phyloP scores from a whole-genome alignment of 2,888 invertebrate genomes.

The Apodemia mormo region DNA sequence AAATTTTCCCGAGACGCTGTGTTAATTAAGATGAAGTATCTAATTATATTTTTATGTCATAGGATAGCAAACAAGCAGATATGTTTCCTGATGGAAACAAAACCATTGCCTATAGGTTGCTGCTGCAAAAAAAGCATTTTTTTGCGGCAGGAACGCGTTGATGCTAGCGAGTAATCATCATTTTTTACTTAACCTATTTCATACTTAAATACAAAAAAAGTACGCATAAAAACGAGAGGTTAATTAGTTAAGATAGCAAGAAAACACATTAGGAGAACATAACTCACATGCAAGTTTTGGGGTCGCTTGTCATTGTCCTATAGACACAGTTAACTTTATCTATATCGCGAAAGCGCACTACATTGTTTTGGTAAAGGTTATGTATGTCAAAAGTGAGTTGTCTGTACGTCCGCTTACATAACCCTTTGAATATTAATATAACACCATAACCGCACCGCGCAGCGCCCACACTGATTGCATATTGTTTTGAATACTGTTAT shows the following conservation, averaged over 20 bases:
- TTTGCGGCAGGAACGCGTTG: too few species aligned
- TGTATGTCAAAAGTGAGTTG: constrained; percentile 33
- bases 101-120: too few species aligned
- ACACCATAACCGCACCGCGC: constrained; percentile 30
- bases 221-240: not conserved
- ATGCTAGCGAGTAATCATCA: too few species aligned
- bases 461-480: constrained; percentile 36
- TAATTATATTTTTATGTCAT: too few species aligned
- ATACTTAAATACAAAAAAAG: too few species aligned
- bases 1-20: too few species aligned
- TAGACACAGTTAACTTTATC: constrained; percentile 7
- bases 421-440: constrained; percentile 32
- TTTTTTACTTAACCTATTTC: too few species aligned
- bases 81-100: too few species aligned
- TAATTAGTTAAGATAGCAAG: not conserved
- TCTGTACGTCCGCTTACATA: constrained; percentile 32
- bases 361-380: constrained; percentile 32
- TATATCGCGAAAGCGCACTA: constrained; percentile 23
- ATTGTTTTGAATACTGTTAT: constrained; percentile 32
- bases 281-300: not conserved
- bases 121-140: too few species aligned
- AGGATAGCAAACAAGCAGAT: too few species aligned
- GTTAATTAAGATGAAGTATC: too few species aligned
- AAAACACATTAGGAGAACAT: constrained; percentile 6
- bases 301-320: constrained; percentile 18